phyloP scores from a whole-genome alignment of 2,888 invertebrate species.

The Lysandra coridon region DNA sequence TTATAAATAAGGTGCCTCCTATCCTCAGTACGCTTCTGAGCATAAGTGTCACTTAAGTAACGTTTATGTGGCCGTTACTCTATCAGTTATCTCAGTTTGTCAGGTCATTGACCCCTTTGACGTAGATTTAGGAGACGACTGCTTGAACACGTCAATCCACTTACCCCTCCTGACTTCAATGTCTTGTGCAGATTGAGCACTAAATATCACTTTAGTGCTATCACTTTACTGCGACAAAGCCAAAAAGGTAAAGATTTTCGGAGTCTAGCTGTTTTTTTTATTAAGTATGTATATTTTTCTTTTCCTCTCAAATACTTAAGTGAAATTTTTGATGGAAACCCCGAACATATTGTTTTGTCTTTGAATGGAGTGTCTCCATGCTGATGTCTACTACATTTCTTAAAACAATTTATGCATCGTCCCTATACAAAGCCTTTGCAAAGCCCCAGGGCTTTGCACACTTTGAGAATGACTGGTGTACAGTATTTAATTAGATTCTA shows the following conservation, averaged over 20 bases:
- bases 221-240: neutral
- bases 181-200: neutral
- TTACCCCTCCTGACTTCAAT: conserved; percentile 29
- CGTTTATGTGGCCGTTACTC: neutral
- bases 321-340: too few relatives aligned
- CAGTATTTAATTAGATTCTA: too few relatives aligned
- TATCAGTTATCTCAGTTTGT: conserved; percentile 10
- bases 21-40: neutral
- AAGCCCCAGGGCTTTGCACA: too few relatives aligned
- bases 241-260: neutral
- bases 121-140: conserved; percentile 33
- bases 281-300: too few relatives aligned
- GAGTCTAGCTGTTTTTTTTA: neutral
- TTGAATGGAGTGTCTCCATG: too few relatives aligned
- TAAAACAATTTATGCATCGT: too few relatives aligned
- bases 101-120: conserved; percentile 24
- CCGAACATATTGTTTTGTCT: too few relatives aligned
- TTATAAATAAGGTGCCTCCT: too few relatives aligned
- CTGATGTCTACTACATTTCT: too few relatives aligned
- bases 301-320: too few relatives aligned
- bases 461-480: too few relatives aligned
- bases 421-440: too few relatives aligned
- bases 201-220: neutral
- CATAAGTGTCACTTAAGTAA: neutral
- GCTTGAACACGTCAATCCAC: conserved; percentile 35